phyloP scores from a whole-genome alignment of 1,140 invertebrate genomes.

The Adoxophyes honmai region DNA sequence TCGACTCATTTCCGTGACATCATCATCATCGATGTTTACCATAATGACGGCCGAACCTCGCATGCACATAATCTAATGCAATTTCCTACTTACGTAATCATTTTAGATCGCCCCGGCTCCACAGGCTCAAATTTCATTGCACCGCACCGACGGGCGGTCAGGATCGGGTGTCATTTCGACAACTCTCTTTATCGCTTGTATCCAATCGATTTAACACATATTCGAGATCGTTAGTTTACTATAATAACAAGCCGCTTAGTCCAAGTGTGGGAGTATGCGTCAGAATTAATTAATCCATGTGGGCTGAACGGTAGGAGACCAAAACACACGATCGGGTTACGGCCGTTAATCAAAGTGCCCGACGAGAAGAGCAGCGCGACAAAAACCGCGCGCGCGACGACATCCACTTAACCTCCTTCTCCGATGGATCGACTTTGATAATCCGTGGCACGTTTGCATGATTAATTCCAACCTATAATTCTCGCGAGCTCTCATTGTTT shows the following conservation, averaged over 20 bases:
- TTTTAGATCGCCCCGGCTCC: slow-evolving; percentile 24
- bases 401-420: too few species aligned
- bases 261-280: not conserved
- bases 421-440: too few species aligned
- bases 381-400: not conserved
- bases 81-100: slow-evolving; percentile 51
- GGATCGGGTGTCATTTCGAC: too few species aligned
- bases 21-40: slow-evolving; percentile 23
- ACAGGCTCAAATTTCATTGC: not conserved
- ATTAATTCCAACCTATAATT: not conserved
- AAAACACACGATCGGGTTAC: not conserved
- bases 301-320: not conserved
- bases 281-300: not conserved
- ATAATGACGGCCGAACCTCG: slow-evolving; percentile 26
- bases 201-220: not conserved
- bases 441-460: not conserved
- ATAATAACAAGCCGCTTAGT: not conserved
- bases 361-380: not conserved
- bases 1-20: slow-evolving; percentile 20
- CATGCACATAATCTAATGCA: slow-evolving; percentile 40
- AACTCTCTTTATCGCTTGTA: not conserved
- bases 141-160: too few species aligned
- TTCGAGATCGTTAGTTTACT: not conserved
- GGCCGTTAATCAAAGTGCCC: not conserved
- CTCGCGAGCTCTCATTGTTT: not conserved